Base-by-base conservation (phyloP, 2,888 invertebrate species). In the Melanophora roralis region DNA sequence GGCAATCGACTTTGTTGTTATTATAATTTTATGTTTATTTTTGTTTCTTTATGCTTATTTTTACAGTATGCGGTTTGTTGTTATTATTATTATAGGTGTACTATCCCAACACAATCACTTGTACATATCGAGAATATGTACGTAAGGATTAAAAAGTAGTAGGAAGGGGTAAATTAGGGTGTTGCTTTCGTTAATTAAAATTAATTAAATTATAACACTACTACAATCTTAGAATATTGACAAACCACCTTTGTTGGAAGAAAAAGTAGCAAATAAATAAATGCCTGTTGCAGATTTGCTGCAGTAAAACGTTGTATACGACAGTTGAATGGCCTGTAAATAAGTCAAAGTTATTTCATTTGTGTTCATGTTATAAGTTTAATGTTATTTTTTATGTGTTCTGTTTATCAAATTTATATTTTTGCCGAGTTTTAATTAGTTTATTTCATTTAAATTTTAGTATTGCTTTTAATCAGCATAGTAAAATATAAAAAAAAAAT, bases 281-380 rank as follows among this genome's bases (percentile, higher is more conserved):
- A 45, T 62, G 40, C 47, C 69, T 75, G 64, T 68, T 72, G 79
- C 47, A 57, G 65, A 49, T 27, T 55, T 57, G 36, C 23, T 53
- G 11, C 9, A 16, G 16, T 34, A 34, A 27, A 19, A n/a, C 16
- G 38, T 49, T 59, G 59, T 16, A 72, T 78, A 62, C 68, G 83
- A 80, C 84, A 85, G 89, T 89, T 89, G 89, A 89, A 89, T 84
- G 87, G 85, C 89, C 89, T 89, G 85, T 85, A 89, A 89, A 86
- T 89, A 89, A 89, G 89, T 89, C 89, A 89, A 89, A 89, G 89
- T 88, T 89, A 86, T 85, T 80, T 76, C 34, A 43, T 78, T 34
- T 60, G 43, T 32, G 53, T 4, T 72, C 34, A 38, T 64, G 47
- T 57, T 55, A 60, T 45, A 60, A 9, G 36, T 57, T 64, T 62